These are phyloP conservation scores for Uloborus diversus DNA, from an alignment of 1,140 invertebrate species.

Conservation along the genomic window DNA sequence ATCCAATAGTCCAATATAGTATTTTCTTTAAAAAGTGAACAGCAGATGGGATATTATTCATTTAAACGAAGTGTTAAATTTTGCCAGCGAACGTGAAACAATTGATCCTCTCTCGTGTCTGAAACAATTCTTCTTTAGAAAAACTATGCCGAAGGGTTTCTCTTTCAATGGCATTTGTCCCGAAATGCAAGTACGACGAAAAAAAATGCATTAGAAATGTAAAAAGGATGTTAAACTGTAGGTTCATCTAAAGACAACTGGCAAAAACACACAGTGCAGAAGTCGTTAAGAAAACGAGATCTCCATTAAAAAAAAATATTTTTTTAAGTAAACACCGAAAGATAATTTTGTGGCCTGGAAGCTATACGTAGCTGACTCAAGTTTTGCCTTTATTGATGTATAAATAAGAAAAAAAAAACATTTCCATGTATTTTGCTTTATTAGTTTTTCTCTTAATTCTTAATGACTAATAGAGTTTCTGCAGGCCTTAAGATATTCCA, in stretches of 20 bases:
- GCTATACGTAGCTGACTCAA: too few relatives aligned
- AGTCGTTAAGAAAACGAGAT: constrained; percentile 19
- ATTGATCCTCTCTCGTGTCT: constrained; percentile 14
- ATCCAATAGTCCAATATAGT: too few relatives aligned
- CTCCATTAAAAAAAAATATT: too few relatives aligned
- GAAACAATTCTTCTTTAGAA: constrained; percentile 18
- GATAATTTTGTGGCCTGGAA: too few relatives aligned
- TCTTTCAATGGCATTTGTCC: constrained; percentile 10
- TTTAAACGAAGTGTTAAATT: constrained; percentile 28
- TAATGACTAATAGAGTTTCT: too few relatives aligned
- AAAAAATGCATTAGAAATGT: constrained; percentile 10
- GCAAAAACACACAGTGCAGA: constrained; percentile 14
- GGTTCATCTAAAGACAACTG: not conserved
- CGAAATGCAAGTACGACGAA: not conserved
- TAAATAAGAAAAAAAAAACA: too few relatives aligned
- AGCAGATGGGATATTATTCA: constrained; percentile 20
- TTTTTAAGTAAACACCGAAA: too few relatives aligned
- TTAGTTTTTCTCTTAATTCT: too few relatives aligned
- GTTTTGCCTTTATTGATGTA: too few relatives aligned
- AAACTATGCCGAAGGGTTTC: constrained; percentile 17
- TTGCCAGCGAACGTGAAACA: constrained; percentile 24
- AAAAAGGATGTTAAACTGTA: constrained; percentile 8
- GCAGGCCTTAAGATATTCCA: too few relatives aligned
- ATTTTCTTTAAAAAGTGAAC: constrained; percentile 18
- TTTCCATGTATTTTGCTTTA: too few relatives aligned